Evolutionary conservation across 2,888 invertebrate genomes (phyloP), one percentile per base, ranked within the genome.

Genomic region (Conomelus anceps): DNA sequence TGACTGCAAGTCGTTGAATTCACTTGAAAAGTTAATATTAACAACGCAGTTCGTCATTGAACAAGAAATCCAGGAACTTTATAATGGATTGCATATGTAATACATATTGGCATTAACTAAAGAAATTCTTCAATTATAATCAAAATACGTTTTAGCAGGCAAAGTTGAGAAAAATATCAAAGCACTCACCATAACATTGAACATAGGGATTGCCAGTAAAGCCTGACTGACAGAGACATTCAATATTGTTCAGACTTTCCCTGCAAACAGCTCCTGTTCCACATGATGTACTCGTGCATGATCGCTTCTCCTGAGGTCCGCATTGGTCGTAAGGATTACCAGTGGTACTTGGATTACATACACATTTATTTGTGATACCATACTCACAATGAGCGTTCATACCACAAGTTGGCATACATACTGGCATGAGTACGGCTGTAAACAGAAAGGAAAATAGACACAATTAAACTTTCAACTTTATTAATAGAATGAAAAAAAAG

Each of bases 241-340:
- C 96, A 11, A 97, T 95, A 87, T 96, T 95, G 90, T 96, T 96
- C 90, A 95, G 94, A 26, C 96, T 96, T 92, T 97, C 96, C 91
- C 95, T 95, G 92, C 98, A 98, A 91, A 96, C 96, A 1, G 98
- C 97, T 92, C 96, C 96, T 3, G 93, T 93, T 4, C 98, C 98
- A 92, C 98, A 98, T 22, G 96, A 94, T 26, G 96, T 95, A 88
- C 95, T 95, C 7, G 95, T 94, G 92, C 98, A 97, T 63, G 96
- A 95, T 85, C 90, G 91, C 92, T 95, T 96, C 92, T 95, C 95
- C 91, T 96, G 95, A 22, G 95, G 94, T 85, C 92, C 93, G 93
- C 98, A 98, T 88, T 96, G 95, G 91, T 95, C 96, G 92, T 98
- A 98, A 0, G 98, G 98, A 94, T 98, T 98, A 91, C 98, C 98